Evolutionary conservation across 2,888 invertebrate genomes (phyloP).

Genomic region (Campoplex capitator): DNA sequence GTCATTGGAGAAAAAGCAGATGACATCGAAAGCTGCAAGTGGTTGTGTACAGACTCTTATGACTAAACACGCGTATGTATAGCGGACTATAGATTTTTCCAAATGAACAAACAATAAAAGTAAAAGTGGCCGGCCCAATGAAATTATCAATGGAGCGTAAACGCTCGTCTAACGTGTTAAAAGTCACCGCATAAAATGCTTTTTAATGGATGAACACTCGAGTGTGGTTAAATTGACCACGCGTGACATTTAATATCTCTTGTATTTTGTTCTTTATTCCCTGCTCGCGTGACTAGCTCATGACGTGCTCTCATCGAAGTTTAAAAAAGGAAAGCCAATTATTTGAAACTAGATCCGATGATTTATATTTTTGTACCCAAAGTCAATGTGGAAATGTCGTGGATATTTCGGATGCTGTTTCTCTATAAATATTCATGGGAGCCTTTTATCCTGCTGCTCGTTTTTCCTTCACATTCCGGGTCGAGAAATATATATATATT

Average conservation of each 20-base stretch:
- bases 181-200: slow-evolving; percentile 30
- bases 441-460: not conserved
- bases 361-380: not conserved
- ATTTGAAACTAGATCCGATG: not conserved
- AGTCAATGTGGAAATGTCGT: not conserved
- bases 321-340: not conserved
- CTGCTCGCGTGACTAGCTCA: not conserved
- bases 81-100: slow-evolving; percentile 13
- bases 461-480: not conserved
- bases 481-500: not conserved
- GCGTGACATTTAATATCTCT: not conserved
- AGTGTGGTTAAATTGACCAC: slow-evolving; percentile 30
- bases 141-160: slow-evolving; percentile 38
- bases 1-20: not conserved
- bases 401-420: not conserved
- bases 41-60: not conserved
- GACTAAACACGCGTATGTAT: not conserved
- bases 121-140: slow-evolving; percentile 21
- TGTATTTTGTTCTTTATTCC: not conserved
- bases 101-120: slow-evolving; percentile 34
- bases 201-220: slow-evolving; percentile 38
- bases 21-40: not conserved
- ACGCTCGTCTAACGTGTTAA: slow-evolving; percentile 24
- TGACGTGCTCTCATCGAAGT: not conserved
- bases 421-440: not conserved